Percentiles rank a stretch among this genome's conserved stretches.
These are phyloP conservation scores for Dasypolia templi DNA, from an alignment of 2,888 invertebrate genomes.

Conservation along the genomic window DNA sequence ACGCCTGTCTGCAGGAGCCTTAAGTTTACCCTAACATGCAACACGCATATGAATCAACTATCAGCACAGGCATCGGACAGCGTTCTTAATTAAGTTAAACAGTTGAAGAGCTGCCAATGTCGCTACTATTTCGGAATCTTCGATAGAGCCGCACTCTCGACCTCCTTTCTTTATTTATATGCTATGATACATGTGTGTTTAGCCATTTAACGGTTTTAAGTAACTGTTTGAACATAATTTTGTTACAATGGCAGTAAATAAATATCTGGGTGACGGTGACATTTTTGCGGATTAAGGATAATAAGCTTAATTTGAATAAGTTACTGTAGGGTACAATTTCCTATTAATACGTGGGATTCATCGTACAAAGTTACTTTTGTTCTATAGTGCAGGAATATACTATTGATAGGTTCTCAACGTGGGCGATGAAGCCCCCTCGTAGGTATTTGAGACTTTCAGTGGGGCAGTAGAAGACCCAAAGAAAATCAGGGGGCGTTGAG, in stretches of 20 bases:
- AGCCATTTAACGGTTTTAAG: conserved; percentile 47
- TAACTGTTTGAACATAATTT: conserved; percentile 55
- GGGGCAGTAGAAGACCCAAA: no score
- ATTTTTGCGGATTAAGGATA: neutral
- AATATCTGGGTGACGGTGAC: neutral
- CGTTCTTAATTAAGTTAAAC: conserved; percentile 54
- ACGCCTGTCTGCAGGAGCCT: neutral
- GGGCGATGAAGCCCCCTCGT: no score
- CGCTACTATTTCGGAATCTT: conserved; percentile 57
- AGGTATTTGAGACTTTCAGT: no score
- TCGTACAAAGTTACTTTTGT: neutral
- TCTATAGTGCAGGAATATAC: no score
- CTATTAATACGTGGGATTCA: neutral
- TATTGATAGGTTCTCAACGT: no score
- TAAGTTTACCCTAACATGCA: conserved; percentile 26
- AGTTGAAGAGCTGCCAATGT: conserved; percentile 62
- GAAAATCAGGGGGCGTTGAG: no score
- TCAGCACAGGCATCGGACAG: conserved; percentile 25
- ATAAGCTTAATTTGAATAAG: neutral
- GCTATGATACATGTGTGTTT: conserved; percentile 37
- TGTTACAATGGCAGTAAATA: conserved; percentile 32
- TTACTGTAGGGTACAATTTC: neutral
- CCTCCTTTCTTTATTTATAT: conserved; percentile 55
- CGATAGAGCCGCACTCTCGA: conserved; percentile 41
- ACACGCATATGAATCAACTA: conserved; percentile 18